Conservation (phyloP, 2,797 vertebrate genomes). For the Bucorvus abyssinicus region DNA sequence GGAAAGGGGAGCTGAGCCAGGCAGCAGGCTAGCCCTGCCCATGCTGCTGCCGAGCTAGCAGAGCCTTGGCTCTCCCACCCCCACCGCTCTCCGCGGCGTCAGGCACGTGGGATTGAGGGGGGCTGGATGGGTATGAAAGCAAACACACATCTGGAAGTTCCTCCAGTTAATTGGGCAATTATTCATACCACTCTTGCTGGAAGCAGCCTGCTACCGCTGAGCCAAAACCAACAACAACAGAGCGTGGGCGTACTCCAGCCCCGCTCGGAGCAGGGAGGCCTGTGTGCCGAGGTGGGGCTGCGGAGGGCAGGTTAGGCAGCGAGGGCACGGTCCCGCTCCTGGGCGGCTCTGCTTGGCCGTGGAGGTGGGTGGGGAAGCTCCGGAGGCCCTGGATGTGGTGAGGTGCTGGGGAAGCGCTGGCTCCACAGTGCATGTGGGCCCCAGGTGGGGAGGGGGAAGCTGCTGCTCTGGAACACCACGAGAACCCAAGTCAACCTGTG, state of each 20-base stretch:
- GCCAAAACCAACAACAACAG: constrained; percentile 69
- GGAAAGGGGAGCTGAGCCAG: constrained; percentile 2
- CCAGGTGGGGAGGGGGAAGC: background rate
- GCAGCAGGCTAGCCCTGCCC: background rate
- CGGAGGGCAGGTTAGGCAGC: background rate
- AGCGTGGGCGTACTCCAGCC: background rate
- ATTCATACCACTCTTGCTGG: constrained; percentile 69
- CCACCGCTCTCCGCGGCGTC: background rate
- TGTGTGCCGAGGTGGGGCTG: background rate
- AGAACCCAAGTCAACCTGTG: constrained; percentile 21
- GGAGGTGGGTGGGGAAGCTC: background rate
- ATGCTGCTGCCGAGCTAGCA: background rate
- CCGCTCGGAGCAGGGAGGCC: background rate
- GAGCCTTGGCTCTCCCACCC: constrained; percentile 2
- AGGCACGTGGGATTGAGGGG: constrained; percentile 50
- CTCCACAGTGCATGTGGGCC: background rate
- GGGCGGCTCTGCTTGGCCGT: background rate
- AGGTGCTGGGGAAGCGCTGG: background rate
- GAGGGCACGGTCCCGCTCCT: background rate
- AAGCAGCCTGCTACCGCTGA: constrained; percentile 52
- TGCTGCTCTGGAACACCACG: background rate
- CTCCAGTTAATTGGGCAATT: constrained; percentile 74
- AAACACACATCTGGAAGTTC: constrained; percentile 73
- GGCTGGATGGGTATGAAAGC: constrained; percentile 64
- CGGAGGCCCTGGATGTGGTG: background rate